Percentiles rank a stretch among this genome's conserved stretches.
phyloP scores from a whole-genome alignment of 2,888 invertebrate species.

The Dysmachus trigonus region DNA sequence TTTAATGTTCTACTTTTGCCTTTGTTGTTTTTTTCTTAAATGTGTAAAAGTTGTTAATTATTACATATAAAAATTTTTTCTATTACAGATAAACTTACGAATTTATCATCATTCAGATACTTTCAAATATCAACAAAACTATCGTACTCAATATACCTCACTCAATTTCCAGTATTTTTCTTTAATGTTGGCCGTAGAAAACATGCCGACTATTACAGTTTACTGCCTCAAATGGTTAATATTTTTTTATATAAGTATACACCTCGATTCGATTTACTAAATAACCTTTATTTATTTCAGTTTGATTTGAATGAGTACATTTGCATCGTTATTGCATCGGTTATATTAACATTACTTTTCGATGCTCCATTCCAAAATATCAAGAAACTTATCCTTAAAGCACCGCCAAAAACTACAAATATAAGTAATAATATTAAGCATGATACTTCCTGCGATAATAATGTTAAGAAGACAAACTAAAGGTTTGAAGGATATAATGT shows the following conservation, averaged over 20 bases:
- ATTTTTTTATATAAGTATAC: neutral
- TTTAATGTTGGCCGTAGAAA: conserved; percentile 73
- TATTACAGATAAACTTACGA: conserved; percentile 67
- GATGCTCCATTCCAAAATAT: conserved; percentile 77
- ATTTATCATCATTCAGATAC: conserved; percentile 69
- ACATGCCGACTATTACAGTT: conserved; percentile 68
- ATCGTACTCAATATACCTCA: conserved; percentile 76
- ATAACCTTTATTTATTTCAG: conserved; percentile 63
- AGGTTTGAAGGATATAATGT: neutral
- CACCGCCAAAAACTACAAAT: neutral
- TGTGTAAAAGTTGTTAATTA: neutral
- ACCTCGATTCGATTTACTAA: neutral
- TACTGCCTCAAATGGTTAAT: conserved; percentile 68
- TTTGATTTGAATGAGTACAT: conserved; percentile 70
- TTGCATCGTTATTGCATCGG: conserved; percentile 68
- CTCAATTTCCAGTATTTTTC: conserved; percentile 77
- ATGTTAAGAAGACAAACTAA: neutral
- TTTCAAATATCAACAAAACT: conserved; percentile 73
- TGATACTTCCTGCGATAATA: neutral
- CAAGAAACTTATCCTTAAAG: conserved; percentile 66
- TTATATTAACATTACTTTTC: conserved; percentile 70
- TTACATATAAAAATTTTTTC: neutral
- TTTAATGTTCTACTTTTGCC: too few species aligned
- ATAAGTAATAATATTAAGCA: neutral
- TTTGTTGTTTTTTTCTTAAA: neutral